These are phyloP conservation scores for Benitochromis conjunctus DNA, from an alignment of 2,113 vertebrate species.

Conservation along the genomic window DNA sequence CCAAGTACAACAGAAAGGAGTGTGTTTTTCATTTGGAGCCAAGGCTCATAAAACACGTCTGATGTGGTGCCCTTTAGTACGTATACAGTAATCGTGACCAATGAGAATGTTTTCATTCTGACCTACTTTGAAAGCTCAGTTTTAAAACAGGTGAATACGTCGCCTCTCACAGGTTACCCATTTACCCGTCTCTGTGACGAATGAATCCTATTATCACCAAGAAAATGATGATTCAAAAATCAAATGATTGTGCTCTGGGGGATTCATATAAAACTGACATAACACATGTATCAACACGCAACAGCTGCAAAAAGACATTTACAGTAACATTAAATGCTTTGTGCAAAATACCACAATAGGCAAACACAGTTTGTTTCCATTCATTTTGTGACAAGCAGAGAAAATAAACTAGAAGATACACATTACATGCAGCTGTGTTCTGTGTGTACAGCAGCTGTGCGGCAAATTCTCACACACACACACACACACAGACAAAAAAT, in stretches of 20 bases:
- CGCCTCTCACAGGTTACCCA: neutral
- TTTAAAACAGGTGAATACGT: neutral
- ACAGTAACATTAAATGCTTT: neutral
- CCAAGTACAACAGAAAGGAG: neutral
- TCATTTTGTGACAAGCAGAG: neutral
- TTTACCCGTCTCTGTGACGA: neutral
- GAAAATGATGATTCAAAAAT: neutral
- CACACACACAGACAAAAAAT: neutral
- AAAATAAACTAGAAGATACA: neutral
- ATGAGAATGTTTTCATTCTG: neutral
- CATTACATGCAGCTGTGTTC: neutral
- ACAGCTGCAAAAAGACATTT: neutral
- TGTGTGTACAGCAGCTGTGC: neutral
- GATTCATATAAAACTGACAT: neutral
- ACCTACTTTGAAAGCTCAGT: conserved; percentile 13
- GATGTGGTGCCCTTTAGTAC: neutral
- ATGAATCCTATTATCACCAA: neutral
- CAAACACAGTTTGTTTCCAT: neutral
- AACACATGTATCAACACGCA: neutral
- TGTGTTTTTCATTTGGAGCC: neutral
- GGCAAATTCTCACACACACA: neutral
- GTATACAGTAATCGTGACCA: neutral
- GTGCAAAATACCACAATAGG: neutral
- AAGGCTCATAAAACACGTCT: neutral
- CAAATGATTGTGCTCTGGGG: neutral